Evolutionary conservation across 2,797 vertebrate genomes (phyloP), one percentile per base, ranked within the genome.

Genomic region (Onychomys leucogaster): DNA sequence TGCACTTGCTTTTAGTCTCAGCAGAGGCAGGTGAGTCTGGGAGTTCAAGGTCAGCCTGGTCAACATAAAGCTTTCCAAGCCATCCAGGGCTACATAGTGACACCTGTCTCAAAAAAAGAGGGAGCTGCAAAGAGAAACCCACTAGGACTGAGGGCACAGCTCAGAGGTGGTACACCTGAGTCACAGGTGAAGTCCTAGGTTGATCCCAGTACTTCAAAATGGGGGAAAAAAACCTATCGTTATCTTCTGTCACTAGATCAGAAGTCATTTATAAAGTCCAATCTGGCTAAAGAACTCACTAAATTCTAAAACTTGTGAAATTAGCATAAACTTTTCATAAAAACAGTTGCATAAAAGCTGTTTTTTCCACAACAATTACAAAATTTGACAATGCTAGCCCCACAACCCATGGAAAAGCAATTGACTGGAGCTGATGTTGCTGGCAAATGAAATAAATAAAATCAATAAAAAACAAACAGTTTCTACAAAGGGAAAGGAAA

Each of bases 261-360:
- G 43, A 81, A 73, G 78, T 34, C 2, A 13, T 34, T 90, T 52
- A 80, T 25, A 49, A 6, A 41, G 34, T 69, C 46, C 43, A n/a
- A 12, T 69, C 43, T 94, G 52, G 65, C 32, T 65, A 69, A 7
- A 87, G 21, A 87, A 80, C 52, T 75, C 6, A 34, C 4, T 34
- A 87, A 85, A 96, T 78, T 94, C 57, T 46, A 49, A 77, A 94
- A 73, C 80, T 55, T 57, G 49, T 43, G 4, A 90, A 76, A 63
- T 78, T 77, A 73, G n/a, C n/a, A 87, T 87, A 55, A 49, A 73
- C 37, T 71, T 41, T 78, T 77, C 41, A 61, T 69, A 73, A 76
- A 92, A 52, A n/a, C 37, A 71, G 34, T 49, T 59, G 21, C 76
- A 89, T 91, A 76, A 55, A 55, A 41, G 65, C 37, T n/a, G 34